Evolutionary conservation across 2,797 vertebrate genomes (phyloP), one percentile per base, ranked within the genome.

Genomic region (Erithacus rubecula): DNA sequence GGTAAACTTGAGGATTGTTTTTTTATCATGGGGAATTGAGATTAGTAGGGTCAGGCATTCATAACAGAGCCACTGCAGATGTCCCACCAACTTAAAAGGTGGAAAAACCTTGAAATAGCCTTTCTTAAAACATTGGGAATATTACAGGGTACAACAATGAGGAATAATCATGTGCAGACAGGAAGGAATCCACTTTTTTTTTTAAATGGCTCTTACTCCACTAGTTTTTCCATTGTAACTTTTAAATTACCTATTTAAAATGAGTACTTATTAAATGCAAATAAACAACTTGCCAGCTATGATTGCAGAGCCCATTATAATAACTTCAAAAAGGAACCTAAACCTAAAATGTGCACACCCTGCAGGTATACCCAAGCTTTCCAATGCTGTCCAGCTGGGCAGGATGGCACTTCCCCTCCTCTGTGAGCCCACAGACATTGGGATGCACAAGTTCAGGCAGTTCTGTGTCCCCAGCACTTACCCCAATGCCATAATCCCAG

Each of bases 401-500:
- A 68, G 77, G 56, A 55, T 22, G 24, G 17, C 37, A 13, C 11
- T 41, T 26, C 30, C 23, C 58, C 56, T 39, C 34, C 53, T 4
- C 17, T 23, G 24, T 3, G 0, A 53, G 36, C 64, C 49, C 6
- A 2, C 0, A 11, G 34, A 12, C 27, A 10, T 3, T 4, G 51
- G 37, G 52, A 26, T 34, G 23, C 10, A 12, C 18, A 43, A 3
- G 5, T 29, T 18, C 1, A 10, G 43, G 60, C 72, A 46, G 58
- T 4, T 3, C 5, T 11, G 9, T 27, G 76, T 20, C 95, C 34
- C 10, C 49, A 86, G 34, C 36, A 79, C 98, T 98, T 95, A 99
- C 99, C 98, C 99, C 99, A 4, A 99, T 99, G 26, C 99, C 99
- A 2, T 99, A 99, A 96, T 99, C 99, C 99, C 99, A 99, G 0